Conservation (phyloP, 2,113 vertebrate species). For the Anolis carolinensis region DNA sequence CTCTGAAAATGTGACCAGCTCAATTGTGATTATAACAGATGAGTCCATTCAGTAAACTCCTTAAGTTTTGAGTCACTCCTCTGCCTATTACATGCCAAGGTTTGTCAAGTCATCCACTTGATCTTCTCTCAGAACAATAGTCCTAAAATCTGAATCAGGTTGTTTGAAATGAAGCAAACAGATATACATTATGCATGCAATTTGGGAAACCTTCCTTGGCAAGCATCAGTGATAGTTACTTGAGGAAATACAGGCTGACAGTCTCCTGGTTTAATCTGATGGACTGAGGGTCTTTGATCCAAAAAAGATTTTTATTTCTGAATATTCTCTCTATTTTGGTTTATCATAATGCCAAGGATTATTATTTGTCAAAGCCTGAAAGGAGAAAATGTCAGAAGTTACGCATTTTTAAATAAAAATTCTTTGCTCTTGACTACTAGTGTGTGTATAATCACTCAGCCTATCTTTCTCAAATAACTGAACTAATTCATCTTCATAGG, state of each 20-base stretch:
- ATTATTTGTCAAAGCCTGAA: background rate
- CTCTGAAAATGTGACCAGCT: background rate
- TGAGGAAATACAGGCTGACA: background rate
- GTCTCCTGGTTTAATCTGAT: slow-evolving; percentile 38
- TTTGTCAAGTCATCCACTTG: background rate
- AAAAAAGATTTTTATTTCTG: slow-evolving; percentile 26
- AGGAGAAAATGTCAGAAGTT: background rate
- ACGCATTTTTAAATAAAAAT: background rate
- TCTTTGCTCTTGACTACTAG: background rate
- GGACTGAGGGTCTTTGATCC: background rate
- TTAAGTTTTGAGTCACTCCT: background rate
- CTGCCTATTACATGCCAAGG: background rate
- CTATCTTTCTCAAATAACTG: background rate
- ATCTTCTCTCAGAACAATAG: background rate
- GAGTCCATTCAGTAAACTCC: background rate
- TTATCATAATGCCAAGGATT: slow-evolving; percentile 23
- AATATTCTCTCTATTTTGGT: slow-evolving; percentile 41
- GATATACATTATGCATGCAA: background rate
- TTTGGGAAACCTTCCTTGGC: slow-evolving; percentile 19
- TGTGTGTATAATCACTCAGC: background rate
- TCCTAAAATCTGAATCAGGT: slow-evolving; percentile 9
- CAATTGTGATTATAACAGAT: background rate
- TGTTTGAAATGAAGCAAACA: background rate
- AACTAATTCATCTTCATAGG: background rate
- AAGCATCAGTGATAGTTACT: background rate